Base-by-base conservation (phyloP, 2,113 vertebrate genomes). In the Chitala chitala region DNA sequence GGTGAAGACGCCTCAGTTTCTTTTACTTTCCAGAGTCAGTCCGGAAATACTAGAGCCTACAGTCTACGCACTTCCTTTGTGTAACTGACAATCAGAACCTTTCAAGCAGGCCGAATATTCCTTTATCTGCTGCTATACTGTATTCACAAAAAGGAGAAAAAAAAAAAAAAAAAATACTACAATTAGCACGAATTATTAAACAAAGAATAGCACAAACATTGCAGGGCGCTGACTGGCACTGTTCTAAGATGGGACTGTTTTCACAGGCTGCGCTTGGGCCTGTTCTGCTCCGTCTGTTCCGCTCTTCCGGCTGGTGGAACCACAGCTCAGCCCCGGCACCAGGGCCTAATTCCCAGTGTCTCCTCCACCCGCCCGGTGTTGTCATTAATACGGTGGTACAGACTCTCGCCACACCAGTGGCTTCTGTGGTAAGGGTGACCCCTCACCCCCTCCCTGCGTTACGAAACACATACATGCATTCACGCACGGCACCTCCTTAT, bases 301-400 rank as follows among this genome's bases (percentile, higher is more conserved):
- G 1, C 22, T 69, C 44, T 50, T 15, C 26, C 48, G 5, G 68
- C 7, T 29, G 24, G n/a, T 51, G 68, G 53, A 53, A 36, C 68
- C 68, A 53, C 68, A 69, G 46, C 44, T 7, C 68, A 10, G 40
- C 26, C n/a, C 24, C 29, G 48, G 29, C 68, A 69, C 68, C 48
- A 10, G 46, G 17, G 31, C 26, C 48, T 69, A 69, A 69, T 69
- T 51, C 29, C 46, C 26, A 1, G 26, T 7, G 68, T 20, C 68
- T 53, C 68, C 68, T 69, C 53, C 26, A 36, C 17, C 68, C 24
- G 9, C 29, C 68, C 13, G 17, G 40, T 26, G 26, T 26, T 20
- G 29, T 48, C 44, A 69, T 26, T 31, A 50, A 53, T 26, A 68
- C 17, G 20, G 42, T 5, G n/a, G 46, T 31, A n/a, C 5, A 48